Evolutionary conservation across 2,797 vertebrate genomes (phyloP).

Genomic region (Betta splendens): DNA sequence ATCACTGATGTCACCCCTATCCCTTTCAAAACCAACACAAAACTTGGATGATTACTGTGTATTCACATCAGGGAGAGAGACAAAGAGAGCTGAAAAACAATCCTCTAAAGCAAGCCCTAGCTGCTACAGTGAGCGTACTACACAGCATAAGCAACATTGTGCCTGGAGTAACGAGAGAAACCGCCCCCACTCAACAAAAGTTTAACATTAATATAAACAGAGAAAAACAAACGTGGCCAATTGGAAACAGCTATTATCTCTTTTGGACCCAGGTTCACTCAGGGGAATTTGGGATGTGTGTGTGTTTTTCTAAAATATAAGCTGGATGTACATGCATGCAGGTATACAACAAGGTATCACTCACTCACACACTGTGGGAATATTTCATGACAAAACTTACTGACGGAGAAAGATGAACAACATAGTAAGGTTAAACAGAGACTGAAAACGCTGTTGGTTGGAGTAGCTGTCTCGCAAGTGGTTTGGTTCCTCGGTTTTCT

Average conservation of each 20-base stretch:
- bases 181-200: conserved; percentile 9
- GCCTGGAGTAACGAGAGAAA: conserved; percentile 8
- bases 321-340: conserved; percentile 1
- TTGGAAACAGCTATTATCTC: conserved; percentile 42
- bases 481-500: conserved; percentile 16
- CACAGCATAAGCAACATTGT: background rate
- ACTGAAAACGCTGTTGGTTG: background rate
- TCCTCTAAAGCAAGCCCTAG: background rate
- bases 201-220: conserved; percentile 27
- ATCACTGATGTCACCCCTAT: background rate
- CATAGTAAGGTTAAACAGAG: background rate
- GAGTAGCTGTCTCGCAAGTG: conserved; percentile 9
- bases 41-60: background rate
- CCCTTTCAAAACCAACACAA: conserved; percentile 5
- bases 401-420: conserved; percentile 7
- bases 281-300: conserved; percentile 11
- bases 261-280: conserved; percentile 24
- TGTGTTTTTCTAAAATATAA: no score
- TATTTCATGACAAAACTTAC: background rate
- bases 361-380: conserved; percentile 3
- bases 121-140: background rate
- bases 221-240: conserved; percentile 36
- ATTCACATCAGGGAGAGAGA: background rate
- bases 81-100: background rate
- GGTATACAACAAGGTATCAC: conserved; percentile 29